Percentiles rank a stretch among this genome's conserved stretches.
phyloP scores from a whole-genome alignment of 2,113 vertebrate species.

The Pantherophis guttatus region DNA sequence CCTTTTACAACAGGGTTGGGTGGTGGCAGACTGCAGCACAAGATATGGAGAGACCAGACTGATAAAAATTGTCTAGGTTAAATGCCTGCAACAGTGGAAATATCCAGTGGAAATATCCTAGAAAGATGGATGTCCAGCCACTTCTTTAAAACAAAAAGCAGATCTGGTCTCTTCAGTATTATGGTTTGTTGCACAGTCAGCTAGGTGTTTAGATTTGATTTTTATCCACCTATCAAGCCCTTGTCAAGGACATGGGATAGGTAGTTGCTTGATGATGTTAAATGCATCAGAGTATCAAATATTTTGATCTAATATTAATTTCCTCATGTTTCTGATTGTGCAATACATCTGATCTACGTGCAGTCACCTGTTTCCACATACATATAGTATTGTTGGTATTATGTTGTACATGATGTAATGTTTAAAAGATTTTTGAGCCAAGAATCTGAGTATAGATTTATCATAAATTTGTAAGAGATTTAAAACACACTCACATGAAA shows the following conservation, averaged over 20 bases:
- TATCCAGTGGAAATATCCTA: background rate
- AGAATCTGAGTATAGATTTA: conserved; percentile 26
- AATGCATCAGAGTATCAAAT: background rate
- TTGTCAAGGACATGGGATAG: too few species aligned
- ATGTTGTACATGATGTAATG: conserved; percentile 8
- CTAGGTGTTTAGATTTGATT: background rate
- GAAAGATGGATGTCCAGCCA: background rate
- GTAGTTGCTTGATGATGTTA: too few species aligned
- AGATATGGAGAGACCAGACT: background rate
- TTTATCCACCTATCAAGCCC: background rate
- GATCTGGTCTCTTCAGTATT: background rate
- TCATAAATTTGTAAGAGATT: conserved; percentile 40
- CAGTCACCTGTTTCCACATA: background rate
- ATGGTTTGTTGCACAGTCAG: background rate
- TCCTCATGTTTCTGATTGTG: background rate
- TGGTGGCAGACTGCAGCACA: background rate
- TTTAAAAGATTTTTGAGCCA: conserved; percentile 28
- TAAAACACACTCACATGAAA: conserved; percentile 1
- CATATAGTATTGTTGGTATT: background rate
- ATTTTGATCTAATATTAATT: background rate
- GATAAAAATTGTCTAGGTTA: background rate
- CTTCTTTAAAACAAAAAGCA: background rate
- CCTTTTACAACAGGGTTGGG: too few species aligned
- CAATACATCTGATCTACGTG: background rate
- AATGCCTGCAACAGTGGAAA: background rate